Evolutionary conservation across 2,797 vertebrate species (phyloP).

Genomic region (Chelonia mydas): DNA sequence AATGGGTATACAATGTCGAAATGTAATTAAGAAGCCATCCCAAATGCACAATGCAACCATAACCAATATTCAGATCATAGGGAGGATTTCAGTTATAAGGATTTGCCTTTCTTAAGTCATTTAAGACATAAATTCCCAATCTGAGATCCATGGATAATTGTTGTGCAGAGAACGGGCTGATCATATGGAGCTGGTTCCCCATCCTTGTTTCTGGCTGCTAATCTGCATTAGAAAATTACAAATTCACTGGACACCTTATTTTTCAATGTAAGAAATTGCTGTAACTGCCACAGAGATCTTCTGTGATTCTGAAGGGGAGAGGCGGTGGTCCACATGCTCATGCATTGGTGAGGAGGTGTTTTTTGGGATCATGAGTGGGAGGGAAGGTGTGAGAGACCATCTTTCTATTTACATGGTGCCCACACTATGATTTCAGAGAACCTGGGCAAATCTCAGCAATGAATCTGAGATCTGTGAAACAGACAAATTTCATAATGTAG

Average conservation of each 20-base stretch:
- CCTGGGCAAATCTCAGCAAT: neutral
- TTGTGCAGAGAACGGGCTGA: neutral
- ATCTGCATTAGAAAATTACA: neutral
- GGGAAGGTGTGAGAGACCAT: accelerated
- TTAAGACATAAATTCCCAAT: neutral
- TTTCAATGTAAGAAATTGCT: neutral
- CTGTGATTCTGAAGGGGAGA: neutral
- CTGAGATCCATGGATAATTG: neutral
- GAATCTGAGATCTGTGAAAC: neutral
- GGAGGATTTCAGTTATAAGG: neutral
- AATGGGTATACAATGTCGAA: neutral
- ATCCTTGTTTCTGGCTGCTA: neutral
- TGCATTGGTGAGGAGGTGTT: neutral
- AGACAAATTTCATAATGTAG: neutral
- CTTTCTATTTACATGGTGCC: neutral
- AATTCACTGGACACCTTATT: neutral
- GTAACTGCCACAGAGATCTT: neutral
- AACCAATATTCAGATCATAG: accelerated
- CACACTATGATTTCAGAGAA: neutral
- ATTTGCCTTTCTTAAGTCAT: neutral
- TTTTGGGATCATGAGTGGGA: neutral
- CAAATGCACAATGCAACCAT: accelerated
- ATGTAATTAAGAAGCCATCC: neutral
- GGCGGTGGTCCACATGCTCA: neutral
- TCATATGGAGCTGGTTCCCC: neutral